Percentiles rank a stretch among this genome's conserved stretches.
These are phyloP conservation scores for Calephelis virginiensis DNA, from an alignment of 1,140 invertebrate species.

Conservation along the genomic window DNA sequence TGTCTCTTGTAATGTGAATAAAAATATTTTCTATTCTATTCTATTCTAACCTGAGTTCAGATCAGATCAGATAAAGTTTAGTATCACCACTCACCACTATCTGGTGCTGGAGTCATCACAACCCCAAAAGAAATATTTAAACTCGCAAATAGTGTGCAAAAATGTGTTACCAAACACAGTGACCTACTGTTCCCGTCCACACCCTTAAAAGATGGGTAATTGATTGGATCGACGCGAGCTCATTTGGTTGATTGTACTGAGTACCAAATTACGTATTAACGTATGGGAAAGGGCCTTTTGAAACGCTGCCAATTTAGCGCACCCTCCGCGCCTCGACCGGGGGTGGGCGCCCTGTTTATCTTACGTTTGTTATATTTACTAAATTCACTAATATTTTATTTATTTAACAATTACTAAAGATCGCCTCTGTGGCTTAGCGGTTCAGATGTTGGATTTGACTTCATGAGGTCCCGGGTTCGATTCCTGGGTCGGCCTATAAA, in stretches of 20 bases:
- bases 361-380: slow-evolving; percentile 53
- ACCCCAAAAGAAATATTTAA: too few relatives aligned
- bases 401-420: too few relatives aligned
- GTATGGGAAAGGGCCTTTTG: slow-evolving; percentile 69
- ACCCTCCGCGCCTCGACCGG: slow-evolving; percentile 38
- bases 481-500: too few relatives aligned
- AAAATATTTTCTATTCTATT: too few relatives aligned
- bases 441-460: too few relatives aligned
- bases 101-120: too few relatives aligned
- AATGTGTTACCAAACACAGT: slow-evolving; percentile 24
- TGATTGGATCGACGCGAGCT: slow-evolving; percentile 70
- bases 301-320: slow-evolving; percentile 69
- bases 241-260: slow-evolving; percentile 73
- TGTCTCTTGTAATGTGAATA: too few relatives aligned
- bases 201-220: slow-evolving; percentile 68
- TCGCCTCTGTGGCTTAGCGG: too few relatives aligned
- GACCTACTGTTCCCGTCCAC: slow-evolving; percentile 51
- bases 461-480: too few relatives aligned
- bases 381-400: slow-evolving; percentile 23
- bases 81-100: too few relatives aligned
- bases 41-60: too few relatives aligned
- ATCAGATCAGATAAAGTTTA: too few relatives aligned
- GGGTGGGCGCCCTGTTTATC: slow-evolving; percentile 51
- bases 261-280: slow-evolving; percentile 71
- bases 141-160: neutral